A percentile compares a stretch with the other conserved stretches of the same genome.
These are phyloP conservation scores for Sebastes minor DNA, from an alignment of 2,797 vertebrate genomes.

Conservation along the genomic window DNA sequence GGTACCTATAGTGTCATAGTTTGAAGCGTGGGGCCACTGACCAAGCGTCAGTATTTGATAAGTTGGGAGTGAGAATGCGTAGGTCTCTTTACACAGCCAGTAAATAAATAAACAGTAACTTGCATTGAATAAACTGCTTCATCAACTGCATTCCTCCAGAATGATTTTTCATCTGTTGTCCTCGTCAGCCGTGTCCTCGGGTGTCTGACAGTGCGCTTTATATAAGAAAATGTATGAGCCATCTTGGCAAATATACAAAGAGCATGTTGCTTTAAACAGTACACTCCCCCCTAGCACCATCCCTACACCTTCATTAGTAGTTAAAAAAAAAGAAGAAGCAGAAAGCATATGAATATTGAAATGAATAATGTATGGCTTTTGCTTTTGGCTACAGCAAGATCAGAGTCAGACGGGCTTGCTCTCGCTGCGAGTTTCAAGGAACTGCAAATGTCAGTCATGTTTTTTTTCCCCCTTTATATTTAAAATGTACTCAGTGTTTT, in stretches of 20 bases:
- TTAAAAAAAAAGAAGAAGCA: constrained; percentile 22
- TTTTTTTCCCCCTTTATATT: not conserved
- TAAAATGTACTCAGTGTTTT: constrained; percentile 11
- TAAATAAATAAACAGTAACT: not conserved
- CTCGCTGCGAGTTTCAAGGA: constrained; percentile 57
- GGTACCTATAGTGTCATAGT: too few species aligned
- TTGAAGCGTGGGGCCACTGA: not conserved
- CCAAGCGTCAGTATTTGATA: not conserved
- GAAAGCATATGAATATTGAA: constrained; percentile 71
- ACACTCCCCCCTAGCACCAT: constrained; percentile 25
- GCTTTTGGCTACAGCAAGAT: constrained; percentile 70
- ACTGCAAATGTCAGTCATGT: constrained; percentile 61
- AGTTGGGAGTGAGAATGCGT: not conserved
- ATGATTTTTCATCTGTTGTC: not conserved
- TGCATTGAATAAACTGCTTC: not conserved
- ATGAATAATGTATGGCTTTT: constrained; percentile 78
- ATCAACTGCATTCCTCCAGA: not conserved
- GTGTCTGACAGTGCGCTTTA: not conserved
- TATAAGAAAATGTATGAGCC: constrained; percentile 14
- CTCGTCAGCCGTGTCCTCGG: not conserved
- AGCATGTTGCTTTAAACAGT: constrained; percentile 24
- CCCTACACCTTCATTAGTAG: constrained; percentile 63
- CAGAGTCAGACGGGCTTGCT: constrained; percentile 46
- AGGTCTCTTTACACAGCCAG: not conserved
- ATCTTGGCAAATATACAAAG: constrained; percentile 37